These are phyloP conservation scores for Iphiclides podalirius DNA, from an alignment of 2,888 invertebrate species.

Conservation along the genomic window DNA sequence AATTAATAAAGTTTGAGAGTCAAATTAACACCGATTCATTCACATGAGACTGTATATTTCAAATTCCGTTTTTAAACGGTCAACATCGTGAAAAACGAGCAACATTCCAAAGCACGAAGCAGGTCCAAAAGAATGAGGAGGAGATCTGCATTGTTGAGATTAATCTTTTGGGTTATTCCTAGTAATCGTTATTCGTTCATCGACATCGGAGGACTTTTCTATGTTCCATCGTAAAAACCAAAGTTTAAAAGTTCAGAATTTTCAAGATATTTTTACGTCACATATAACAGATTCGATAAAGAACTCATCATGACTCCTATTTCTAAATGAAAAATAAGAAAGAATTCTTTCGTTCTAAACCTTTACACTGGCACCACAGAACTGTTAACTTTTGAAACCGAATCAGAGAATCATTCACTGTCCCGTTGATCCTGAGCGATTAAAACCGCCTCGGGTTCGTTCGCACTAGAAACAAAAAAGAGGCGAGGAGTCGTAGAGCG, in stretches of 20 bases:
- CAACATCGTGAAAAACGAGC: slow-evolving; percentile 9
- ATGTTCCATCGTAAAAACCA: no score
- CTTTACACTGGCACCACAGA: no score
- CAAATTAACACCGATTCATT: neutral
- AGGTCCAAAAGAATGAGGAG: slow-evolving; percentile 8
- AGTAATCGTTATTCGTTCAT: slow-evolving; percentile 50
- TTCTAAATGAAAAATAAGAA: no score
- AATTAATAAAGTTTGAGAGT: neutral
- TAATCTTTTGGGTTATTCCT: slow-evolving; percentile 38
- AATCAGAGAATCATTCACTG: no score
- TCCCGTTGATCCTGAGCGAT: no score
- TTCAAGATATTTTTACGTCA: no score
- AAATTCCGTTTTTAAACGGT: neutral
- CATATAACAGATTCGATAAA: no score
- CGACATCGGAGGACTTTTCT: slow-evolving; percentile 50
- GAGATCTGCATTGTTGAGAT: slow-evolving; percentile 25
- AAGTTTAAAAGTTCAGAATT: no score
- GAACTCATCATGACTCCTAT: no score
- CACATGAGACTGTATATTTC: neutral
- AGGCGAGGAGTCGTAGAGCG: slow-evolving; percentile 19
- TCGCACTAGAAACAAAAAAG: slow-evolving; percentile 16
- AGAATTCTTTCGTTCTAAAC: no score
- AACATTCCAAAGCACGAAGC: slow-evolving; percentile 14
- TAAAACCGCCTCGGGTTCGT: slow-evolving; percentile 40
- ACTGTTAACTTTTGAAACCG: no score